Base-by-base conservation (phyloP, 1,140 invertebrate species). In the Eupeodes corollae region DNA sequence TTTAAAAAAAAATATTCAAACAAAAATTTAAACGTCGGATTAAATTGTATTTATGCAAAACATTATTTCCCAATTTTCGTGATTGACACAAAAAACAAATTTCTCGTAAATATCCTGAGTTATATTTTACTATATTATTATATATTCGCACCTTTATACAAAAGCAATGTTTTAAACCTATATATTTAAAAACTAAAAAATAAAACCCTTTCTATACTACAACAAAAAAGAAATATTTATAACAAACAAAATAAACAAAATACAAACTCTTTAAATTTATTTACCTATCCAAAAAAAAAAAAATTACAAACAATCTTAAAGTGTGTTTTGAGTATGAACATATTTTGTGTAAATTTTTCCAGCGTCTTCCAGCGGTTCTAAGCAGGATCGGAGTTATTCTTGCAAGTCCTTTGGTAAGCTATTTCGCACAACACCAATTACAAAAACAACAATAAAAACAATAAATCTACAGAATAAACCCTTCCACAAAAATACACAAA, bases 331-430 rank as follows among this genome's bases (percentile, higher is more conserved):
- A 66, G 65, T 67, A 67, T 68, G 62, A 67, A 68, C 55, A 67
- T 66, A 57, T 68, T 65, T 63, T 66, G 58, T 66, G 58, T 64
- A 67, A 54, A 67, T 67, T 68, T 79, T 88, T 86, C 70, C 84
- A 88, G 86, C 84, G 86, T 75, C 82, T 88, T 74, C 86, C 86
- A 76, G 85, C 84, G 77, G 85, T 88, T 74, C 82, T 88, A 77
- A 87, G 82, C 83, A 83, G 85, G 80, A 87, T 88, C 82, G 86
- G 86, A 80, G 84, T 88, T 76, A 86, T 88, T 79, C 83, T 88
- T 82, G 84, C 85, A 79, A 87, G 84, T 79, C 86, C 85, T 74
- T 80, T 88, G 86, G 86, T 88, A 88, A 88, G 86, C 83, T 77
- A 73, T 37, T 37, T 37, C 35, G 35, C 34, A 21, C 33, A 35